phyloP scores from a whole-genome alignment of 92 coral and sea anemone species.

The Heliopora coerulea region DNA sequence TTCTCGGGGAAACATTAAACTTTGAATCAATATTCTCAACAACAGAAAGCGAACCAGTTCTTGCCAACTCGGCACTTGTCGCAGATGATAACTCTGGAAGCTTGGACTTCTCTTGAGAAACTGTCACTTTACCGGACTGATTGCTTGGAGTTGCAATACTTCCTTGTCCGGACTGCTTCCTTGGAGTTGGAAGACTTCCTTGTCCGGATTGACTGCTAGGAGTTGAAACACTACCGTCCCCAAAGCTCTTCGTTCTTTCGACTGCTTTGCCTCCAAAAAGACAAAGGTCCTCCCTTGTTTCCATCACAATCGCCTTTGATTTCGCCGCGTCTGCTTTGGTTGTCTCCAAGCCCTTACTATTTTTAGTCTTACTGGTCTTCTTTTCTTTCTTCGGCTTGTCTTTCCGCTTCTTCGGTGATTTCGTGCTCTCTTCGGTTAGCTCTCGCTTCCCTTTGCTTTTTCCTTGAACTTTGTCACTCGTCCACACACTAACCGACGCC shows the following conservation, averaged over 20 bases:
- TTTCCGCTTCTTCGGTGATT: conserved; percentile 22
- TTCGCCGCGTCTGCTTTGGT: conserved; percentile 37
- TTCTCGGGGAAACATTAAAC: not conserved
- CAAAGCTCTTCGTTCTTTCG: not conserved
- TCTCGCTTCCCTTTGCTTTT: too few species aligned
- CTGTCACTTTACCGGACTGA: not conserved
- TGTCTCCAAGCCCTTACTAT: conserved; percentile 17
- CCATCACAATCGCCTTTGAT: conserved; percentile 25
- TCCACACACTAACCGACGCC: conserved; percentile 26
- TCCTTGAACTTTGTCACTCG: not conserved
- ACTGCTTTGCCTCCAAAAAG: not conserved
- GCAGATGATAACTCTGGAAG: not conserved
- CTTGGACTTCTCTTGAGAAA: not conserved
- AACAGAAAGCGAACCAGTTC: not conserved
- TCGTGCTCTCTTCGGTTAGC: not conserved
- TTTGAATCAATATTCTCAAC: not conserved
- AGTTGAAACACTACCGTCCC: not conserved
- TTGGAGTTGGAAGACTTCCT: not conserved
- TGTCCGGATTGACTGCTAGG: not conserved
- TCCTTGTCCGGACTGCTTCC: too few species aligned
- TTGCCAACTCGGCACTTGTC: not conserved
- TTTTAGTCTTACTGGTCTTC: conserved; percentile 30
- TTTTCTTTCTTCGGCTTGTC: conserved; percentile 46
- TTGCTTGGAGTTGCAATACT: too few species aligned
- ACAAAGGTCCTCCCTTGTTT: not conserved